A percentile compares a stretch with the other conserved stretches of the same genome.
phyloP scores from a whole-genome alignment of 37 sponge, comb jelly and placozoan genomes.

The Mnemiopsis leidyi region DNA sequence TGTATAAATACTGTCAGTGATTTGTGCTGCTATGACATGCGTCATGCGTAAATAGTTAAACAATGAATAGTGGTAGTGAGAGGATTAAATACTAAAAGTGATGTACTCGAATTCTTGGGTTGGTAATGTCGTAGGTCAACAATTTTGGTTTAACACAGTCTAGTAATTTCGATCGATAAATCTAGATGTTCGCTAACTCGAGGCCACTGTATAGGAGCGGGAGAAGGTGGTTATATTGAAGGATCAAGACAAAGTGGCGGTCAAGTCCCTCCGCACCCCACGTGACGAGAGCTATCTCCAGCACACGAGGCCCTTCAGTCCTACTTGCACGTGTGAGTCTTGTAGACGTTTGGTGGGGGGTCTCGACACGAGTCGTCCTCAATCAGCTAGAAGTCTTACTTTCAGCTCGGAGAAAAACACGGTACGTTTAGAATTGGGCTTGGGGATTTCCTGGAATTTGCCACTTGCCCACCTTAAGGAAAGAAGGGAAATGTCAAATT shows the following conservation, averaged over 20 bases:
- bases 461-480: neutral
- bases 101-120: no score
- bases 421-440: neutral
- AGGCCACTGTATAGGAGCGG: neutral
- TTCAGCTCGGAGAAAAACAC: neutral
- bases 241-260: neutral
- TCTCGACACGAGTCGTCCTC: neutral
- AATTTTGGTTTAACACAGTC: no score
- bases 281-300: neutral
- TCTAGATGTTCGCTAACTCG: no score
- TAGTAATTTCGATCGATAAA: no score
- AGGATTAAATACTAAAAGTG: no score
- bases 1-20: no score
- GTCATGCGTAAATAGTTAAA: no score
- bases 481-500: neutral
- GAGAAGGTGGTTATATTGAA: conserved; percentile 18
- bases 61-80: no score
- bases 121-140: no score
- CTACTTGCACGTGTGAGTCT: neutral
- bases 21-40: no score
- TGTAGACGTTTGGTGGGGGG: neutral
- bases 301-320: conserved; percentile 1
- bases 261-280: neutral
- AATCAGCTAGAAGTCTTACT: neutral
- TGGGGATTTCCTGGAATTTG: neutral